Conservation (phyloP, 2,113 vertebrate genomes). For the Microcebus murinus region DNA sequence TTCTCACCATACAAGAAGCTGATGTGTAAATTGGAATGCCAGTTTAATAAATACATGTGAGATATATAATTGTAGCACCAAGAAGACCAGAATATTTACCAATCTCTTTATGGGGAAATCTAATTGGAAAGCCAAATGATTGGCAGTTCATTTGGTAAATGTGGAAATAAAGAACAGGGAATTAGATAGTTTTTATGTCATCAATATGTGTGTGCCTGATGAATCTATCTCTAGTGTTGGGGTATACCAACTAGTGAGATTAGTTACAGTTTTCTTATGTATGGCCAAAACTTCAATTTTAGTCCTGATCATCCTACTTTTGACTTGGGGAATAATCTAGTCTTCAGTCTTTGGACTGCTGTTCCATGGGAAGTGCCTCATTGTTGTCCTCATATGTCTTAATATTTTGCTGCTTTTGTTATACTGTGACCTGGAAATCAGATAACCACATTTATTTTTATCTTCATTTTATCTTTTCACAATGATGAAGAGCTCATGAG, state of each 20-base stretch:
- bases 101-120: background rate
- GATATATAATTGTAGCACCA: background rate
- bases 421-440: background rate
- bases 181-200: background rate
- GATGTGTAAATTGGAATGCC: background rate
- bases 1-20: background rate
- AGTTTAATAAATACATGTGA: background rate
- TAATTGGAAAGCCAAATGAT: background rate
- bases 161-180: background rate
- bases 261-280: background rate
- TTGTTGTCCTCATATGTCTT: background rate
- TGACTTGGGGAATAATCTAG: background rate
- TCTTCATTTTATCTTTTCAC: background rate
- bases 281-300: background rate
- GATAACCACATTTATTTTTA: background rate
- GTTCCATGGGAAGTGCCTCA: background rate
- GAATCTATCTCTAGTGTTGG: background rate
- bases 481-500: background rate
- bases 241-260: background rate
- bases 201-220: background rate
- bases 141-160: background rate
- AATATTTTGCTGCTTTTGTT: slow-evolving; percentile 17
- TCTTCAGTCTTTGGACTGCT: background rate
- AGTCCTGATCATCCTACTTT: background rate
- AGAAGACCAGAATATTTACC: slow-evolving; percentile 29